phyloP scores from a whole-genome alignment of 2,113 vertebrate genomes.

The Gavia stellata region DNA sequence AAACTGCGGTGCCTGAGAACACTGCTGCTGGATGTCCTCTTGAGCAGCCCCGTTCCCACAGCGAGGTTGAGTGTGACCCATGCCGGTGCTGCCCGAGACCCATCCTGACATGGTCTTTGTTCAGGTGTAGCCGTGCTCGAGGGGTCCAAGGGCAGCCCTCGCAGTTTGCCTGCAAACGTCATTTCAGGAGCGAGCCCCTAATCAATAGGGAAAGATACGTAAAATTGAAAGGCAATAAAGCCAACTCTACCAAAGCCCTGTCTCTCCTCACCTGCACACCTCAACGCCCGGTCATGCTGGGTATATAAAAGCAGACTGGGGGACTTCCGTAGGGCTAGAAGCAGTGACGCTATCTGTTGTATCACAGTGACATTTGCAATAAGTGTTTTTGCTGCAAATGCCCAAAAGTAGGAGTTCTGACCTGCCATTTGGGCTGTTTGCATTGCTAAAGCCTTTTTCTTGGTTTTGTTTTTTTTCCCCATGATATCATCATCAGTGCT shows the following conservation, averaged over 20 bases:
- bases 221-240: neutral
- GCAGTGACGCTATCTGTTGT: neutral
- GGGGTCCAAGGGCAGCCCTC: neutral
- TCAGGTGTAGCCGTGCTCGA: accelerated
- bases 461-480: neutral
- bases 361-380: neutral
- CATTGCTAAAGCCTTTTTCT: neutral
- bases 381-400: neutral
- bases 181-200: neutral
- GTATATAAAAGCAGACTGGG: neutral
- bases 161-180: accelerated
- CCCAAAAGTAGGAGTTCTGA: neutral
- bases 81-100: accelerated
- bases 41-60: neutral
- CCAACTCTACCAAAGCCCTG: neutral
- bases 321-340: neutral
- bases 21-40: neutral
- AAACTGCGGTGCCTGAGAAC: neutral
- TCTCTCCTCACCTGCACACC: neutral
- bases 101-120: accelerated
- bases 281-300: accelerated
- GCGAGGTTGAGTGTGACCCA: neutral
- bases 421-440: neutral
- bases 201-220: neutral
- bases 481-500: neutral